Percentiles rank a stretch among this genome's conserved stretches.
phyloP scores from a whole-genome alignment of 2,113 vertebrate genomes.

The Toxostoma redivivum region DNA sequence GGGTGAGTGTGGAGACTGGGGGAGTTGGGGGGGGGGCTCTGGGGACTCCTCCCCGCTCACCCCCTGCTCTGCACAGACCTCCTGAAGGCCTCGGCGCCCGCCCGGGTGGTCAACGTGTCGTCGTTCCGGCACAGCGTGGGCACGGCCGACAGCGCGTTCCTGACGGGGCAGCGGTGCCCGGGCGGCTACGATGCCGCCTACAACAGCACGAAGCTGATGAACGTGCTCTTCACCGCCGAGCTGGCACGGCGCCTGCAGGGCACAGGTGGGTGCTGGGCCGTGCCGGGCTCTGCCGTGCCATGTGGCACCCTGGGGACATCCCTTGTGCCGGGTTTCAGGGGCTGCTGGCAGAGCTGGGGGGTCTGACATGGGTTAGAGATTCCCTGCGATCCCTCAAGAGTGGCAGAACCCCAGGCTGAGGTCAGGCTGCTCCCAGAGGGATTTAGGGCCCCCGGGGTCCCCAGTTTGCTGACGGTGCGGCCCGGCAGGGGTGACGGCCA shows the following conservation, averaged over 20 bases:
- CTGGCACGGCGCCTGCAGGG: constrained; percentile 76
- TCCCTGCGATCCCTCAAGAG: rapidly evolving
- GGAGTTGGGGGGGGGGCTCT: background rate
- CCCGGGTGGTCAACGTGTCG: constrained; percentile 79
- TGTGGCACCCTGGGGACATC: background rate
- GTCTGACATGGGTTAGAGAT: background rate
- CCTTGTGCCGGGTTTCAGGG: rapidly evolving
- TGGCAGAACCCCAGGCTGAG: rapidly evolving
- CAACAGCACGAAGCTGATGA: constrained; percentile 85
- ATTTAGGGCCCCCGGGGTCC: background rate
- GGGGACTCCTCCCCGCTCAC: background rate
- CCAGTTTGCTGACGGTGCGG: rapidly evolving
- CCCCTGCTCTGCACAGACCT: constrained; percentile 61
- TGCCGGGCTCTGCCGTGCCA: background rate
- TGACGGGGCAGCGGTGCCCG: constrained; percentile 64
- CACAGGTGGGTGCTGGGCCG: constrained; percentile 66
- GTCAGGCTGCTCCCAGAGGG: background rate
- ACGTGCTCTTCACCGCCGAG: constrained; percentile 80
- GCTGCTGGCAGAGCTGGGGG: rapidly evolving
- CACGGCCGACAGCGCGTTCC: constrained; percentile 66
- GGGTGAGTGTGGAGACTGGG: constrained; percentile 59
- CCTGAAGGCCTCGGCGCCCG: constrained; percentile 73
- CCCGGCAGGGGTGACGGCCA: constrained; percentile 77
- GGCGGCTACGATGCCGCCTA: constrained; percentile 9
- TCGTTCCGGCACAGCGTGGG: constrained; percentile 75